These are phyloP conservation scores for Amblyjoppa proteus DNA, from an alignment of 2,888 invertebrate species.

Conservation along the genomic window DNA sequence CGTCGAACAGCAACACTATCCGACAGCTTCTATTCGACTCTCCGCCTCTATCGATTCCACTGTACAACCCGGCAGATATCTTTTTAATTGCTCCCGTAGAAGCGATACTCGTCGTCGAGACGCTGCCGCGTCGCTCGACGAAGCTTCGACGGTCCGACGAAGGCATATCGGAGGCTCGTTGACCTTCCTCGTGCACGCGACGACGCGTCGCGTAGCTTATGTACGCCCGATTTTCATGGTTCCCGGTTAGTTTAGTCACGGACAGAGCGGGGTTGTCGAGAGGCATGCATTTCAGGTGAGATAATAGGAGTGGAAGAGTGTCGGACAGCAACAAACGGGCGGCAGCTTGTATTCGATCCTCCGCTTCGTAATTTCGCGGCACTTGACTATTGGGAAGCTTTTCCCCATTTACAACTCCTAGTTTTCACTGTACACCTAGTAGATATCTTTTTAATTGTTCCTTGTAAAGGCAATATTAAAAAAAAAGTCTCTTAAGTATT, in stretches of 20 bases:
- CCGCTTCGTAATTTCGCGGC: slow-evolving; percentile 69
- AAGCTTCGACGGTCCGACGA: neutral
- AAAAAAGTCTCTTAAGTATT: no score
- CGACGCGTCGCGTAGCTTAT: neutral
- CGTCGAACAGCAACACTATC: slow-evolving; percentile 15
- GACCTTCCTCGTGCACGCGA: neutral
- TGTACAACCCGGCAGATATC: no score
- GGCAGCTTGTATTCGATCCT: slow-evolving; percentile 60
- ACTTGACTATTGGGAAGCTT: neutral
- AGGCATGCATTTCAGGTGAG: slow-evolving; percentile 70
- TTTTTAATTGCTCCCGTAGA: no score
- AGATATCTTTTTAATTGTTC: slow-evolving; percentile 40
- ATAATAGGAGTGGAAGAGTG: slow-evolving; percentile 69
- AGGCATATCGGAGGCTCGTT: neutral
- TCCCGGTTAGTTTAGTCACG: slow-evolving; percentile 34
- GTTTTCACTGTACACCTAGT: neutral
- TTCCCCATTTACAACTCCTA: slow-evolving; percentile 1
- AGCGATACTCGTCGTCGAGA: no score
- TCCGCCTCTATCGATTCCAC: slow-evolving; percentile 65
- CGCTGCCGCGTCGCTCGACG: no score
- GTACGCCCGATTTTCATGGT: slow-evolving; percentile 9
- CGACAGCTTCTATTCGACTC: slow-evolving; percentile 58
- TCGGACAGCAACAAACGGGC: slow-evolving; percentile 19
- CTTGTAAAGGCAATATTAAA: slow-evolving; percentile 8
- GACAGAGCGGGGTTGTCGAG: slow-evolving; percentile 34